Percentiles rank a stretch among this genome's conserved stretches.
Conservation (phyloP, 2,797 vertebrate genomes). For the Typhlichthys subterraneus region DNA sequence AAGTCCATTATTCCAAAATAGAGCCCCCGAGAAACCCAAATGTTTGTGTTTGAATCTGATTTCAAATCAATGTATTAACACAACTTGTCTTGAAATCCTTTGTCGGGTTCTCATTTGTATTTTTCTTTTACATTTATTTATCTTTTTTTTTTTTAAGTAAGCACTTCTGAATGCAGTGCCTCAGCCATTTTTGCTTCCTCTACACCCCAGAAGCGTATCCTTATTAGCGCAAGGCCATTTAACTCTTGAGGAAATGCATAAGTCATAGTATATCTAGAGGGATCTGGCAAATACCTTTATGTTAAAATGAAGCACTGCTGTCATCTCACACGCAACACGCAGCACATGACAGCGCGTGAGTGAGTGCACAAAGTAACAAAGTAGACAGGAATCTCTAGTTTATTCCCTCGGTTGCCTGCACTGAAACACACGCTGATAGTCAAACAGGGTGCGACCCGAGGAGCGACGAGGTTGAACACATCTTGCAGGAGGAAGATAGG, state of each 20-base stretch:
- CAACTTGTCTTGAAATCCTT: neutral
- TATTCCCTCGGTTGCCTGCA: constrained; percentile 56
- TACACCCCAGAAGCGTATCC: constrained; percentile 5
- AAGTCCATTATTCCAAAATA: neutral
- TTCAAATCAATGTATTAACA: too few species aligned
- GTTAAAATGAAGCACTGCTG: constrained; percentile 69
- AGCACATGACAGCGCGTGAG: constrained; percentile 40
- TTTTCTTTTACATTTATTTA: constrained; percentile 16
- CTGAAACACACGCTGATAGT: constrained; percentile 47
- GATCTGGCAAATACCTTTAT: constrained; percentile 58
- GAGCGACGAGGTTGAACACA: constrained; percentile 58
- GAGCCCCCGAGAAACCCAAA: neutral
- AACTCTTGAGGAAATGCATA: constrained; percentile 35
- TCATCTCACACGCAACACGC: constrained; percentile 52
- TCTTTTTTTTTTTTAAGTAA: constrained; percentile 11
- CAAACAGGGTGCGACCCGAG: constrained; percentile 48
- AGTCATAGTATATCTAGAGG: constrained; percentile 39
- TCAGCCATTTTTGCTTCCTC: constrained; percentile 26
- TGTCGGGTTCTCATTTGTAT: constrained; percentile 10
- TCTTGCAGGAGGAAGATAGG: constrained; percentile 47
- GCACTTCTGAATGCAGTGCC: constrained; percentile 25
- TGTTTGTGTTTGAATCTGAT: neutral
- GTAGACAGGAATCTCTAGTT: constrained; percentile 69
- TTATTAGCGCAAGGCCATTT: constrained; percentile 32
- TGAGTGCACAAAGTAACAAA: constrained; percentile 46